phyloP scores from a whole-genome alignment of 2,113 vertebrate species.

The Geothlypis trichas region DNA sequence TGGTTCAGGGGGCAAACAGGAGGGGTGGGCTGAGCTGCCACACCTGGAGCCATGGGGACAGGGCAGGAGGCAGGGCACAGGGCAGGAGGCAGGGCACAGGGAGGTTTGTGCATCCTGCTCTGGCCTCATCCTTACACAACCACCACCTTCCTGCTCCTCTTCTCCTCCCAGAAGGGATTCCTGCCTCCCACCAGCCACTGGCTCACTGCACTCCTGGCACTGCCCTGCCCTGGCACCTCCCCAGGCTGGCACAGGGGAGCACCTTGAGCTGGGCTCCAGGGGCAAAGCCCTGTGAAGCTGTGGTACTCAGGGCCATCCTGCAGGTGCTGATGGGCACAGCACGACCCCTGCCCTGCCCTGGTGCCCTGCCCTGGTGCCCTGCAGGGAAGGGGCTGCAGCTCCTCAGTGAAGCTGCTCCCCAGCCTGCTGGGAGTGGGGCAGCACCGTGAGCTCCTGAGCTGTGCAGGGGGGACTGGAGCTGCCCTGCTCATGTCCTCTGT shows the following conservation, averaged over 20 bases:
- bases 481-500: neutral
- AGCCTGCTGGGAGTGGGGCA: accelerated
- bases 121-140: neutral
- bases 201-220: neutral
- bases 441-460: neutral
- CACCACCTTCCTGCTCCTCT: neutral
- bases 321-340: neutral
- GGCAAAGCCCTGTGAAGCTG: neutral
- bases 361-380: no score
- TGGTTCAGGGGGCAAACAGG: neutral
- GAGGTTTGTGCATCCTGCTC: neutral
- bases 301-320: neutral
- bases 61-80: neutral
- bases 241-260: neutral
- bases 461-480: neutral
- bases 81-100: neutral
- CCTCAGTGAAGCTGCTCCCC: neutral
- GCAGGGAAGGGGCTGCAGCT: neutral
- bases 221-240: neutral
- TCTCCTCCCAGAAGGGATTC: neutral
- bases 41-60: accelerated
- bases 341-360: accelerated
- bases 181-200: neutral
- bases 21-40: accelerated
- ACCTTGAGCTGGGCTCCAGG: neutral